Percentiles rank a stretch among this genome's conserved stretches.
Evolutionary conservation across 2,113 vertebrate species (phyloP).

Genomic region (Alethe diademata): DNA sequence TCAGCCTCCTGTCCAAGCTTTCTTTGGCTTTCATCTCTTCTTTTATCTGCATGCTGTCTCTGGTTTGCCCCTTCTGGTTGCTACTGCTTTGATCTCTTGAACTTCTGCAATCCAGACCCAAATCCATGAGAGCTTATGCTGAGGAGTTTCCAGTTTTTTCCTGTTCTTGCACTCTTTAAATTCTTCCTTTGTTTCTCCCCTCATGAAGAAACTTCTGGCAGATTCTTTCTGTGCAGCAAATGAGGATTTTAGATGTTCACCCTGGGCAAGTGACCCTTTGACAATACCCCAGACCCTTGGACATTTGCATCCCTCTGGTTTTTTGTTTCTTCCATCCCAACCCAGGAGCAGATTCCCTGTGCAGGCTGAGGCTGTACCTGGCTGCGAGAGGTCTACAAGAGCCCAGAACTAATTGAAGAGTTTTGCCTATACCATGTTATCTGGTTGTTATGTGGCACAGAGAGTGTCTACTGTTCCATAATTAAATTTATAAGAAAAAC

Average conservation of each 20-base stretch:
- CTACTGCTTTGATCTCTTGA: slow-evolving; percentile 50
- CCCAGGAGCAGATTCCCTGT: neutral
- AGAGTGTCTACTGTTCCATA: neutral
- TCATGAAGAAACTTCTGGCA: neutral
- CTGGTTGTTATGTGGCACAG: too few species aligned
- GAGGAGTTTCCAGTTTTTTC: neutral
- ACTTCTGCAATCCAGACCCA: neutral
- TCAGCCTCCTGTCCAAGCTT: neutral
- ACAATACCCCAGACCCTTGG: neutral
- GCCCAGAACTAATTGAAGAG: neutral
- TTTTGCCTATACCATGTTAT: neutral
- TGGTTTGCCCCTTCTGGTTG: slow-evolving; percentile 37
- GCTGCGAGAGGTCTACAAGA: neutral
- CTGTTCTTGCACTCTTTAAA: neutral
- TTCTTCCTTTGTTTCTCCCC: neutral
- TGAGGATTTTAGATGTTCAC: neutral
- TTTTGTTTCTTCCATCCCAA: neutral
- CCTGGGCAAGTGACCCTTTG: neutral
- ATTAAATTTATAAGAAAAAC: neutral
- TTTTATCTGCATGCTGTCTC: slow-evolving; percentile 40
- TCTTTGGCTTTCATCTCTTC: slow-evolving; percentile 43
- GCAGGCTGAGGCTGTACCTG: neutral
- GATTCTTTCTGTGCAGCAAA: neutral
- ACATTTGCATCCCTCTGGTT: neutral
- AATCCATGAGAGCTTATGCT: neutral